These are phyloP conservation scores for Notodromas monacha DNA, from an alignment of 2,888 invertebrate genomes.

Conservation along the genomic window DNA sequence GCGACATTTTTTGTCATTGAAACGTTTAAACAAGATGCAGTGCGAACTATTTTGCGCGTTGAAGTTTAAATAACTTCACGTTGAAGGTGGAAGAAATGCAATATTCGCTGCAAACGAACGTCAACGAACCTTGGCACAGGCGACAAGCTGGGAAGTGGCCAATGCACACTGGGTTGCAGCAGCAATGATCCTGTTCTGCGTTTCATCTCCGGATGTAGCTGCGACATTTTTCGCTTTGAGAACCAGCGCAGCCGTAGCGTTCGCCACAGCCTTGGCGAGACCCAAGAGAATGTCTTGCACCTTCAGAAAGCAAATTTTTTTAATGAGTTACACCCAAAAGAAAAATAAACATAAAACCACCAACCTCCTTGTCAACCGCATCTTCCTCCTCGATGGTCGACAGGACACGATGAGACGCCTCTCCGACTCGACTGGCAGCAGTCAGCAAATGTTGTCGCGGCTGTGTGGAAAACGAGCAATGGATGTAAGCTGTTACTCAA, in stretches of 20 bases:
- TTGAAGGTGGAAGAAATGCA: too few species aligned
- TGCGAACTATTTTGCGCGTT: too few species aligned
- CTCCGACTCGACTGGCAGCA: conserved; percentile 83
- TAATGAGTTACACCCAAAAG: conserved; percentile 6
- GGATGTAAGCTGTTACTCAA: too few species aligned
- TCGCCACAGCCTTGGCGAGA: conserved; percentile 84
- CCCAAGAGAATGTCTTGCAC: conserved; percentile 49
- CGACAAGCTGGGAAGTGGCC: conserved; percentile 85
- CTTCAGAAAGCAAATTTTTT: conserved; percentile 8
- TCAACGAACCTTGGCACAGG: conserved; percentile 84
- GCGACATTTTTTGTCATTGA: too few species aligned
- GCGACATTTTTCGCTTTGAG: conserved; percentile 87
- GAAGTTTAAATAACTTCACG: conserved; percentile 1
- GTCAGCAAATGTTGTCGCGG: conserved; percentile 69
- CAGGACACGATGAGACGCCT: conserved; percentile 72
- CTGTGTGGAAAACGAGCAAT: conserved; percentile 16
- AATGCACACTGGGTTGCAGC: conserved; percentile 88
- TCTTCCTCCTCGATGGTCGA: conserved; percentile 64
- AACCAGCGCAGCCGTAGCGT: conserved; percentile 81
- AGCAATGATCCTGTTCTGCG: conserved; percentile 53
- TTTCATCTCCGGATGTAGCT: conserved; percentile 39
- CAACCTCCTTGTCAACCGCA: conserved; percentile 43
- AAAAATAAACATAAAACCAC: too few species aligned
- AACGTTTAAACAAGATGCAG: too few species aligned
- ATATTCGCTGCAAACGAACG: too few species aligned